Evolutionary conservation across 2,797 vertebrate genomes (phyloP).

Genomic region (Xenopus petersii): DNA sequence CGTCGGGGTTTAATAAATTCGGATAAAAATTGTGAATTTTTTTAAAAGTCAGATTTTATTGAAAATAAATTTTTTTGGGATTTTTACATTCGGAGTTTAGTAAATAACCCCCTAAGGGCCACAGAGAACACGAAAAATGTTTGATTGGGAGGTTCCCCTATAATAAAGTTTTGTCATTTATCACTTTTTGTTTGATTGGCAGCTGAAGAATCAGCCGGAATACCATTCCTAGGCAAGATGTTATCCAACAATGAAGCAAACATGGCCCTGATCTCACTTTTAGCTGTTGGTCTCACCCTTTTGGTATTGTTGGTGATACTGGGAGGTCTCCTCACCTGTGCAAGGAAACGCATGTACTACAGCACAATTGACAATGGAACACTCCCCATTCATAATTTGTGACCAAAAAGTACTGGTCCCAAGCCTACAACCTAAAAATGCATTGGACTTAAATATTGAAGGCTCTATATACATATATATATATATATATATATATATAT

Average conservation of each 20-base stretch:
- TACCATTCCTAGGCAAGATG: conserved; percentile 57
- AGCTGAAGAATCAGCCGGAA: conserved; percentile 16
- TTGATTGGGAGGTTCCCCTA: too few species aligned
- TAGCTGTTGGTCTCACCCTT: conserved; percentile 60
- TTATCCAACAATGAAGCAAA: conserved; percentile 58
- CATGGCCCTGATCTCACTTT: conserved; percentile 54
- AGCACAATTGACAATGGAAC: conserved; percentile 56
- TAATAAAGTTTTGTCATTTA: too few species aligned
- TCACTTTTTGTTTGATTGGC: not conserved
- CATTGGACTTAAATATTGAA: not conserved
- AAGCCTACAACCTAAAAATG: conserved; percentile 18
- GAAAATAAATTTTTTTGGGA: too few species aligned
- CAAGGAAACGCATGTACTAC: conserved; percentile 56
- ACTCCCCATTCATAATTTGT: conserved; percentile 58
- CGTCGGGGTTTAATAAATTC: too few species aligned
- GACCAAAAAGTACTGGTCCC: not conserved
- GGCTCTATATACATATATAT: too few species aligned
- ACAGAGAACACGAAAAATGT: too few species aligned
- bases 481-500: too few species aligned
- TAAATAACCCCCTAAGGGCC: too few species aligned
- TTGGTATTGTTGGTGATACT: conserved; percentile 51
- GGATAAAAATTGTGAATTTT: too few species aligned
- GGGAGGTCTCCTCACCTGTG: conserved; percentile 49
- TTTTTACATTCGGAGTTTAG: too few species aligned
- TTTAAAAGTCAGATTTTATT: too few species aligned